phyloP scores from a whole-genome alignment of 64 coral and sea anemone species.

The Cladopsammia gracilis region DNA sequence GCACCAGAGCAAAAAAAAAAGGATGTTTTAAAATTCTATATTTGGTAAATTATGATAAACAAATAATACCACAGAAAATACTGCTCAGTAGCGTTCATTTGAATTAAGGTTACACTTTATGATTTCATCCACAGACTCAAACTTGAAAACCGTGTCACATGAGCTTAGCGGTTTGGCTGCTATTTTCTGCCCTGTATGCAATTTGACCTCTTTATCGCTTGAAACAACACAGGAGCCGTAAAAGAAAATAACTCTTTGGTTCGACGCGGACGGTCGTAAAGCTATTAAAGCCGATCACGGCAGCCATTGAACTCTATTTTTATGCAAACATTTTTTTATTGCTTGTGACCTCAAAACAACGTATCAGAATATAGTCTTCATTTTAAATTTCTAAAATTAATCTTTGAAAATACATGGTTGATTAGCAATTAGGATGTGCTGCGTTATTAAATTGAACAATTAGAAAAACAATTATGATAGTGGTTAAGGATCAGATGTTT shows the following conservation, averaged over 20 bases:
- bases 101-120: not conserved
- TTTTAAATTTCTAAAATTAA: not conserved
- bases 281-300: no score
- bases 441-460: not conserved
- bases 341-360: not conserved
- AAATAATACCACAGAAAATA: no score
- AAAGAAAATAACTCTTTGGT: constrained; percentile 7
- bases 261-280: no score
- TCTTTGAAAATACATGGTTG: not conserved
- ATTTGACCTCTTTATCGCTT: constrained; percentile 23
- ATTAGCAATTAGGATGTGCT: not conserved
- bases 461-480: not conserved
- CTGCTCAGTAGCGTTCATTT: no score
- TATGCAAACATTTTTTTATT: not conserved
- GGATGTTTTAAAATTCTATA: not conserved
- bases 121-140: not conserved
- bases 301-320: no score
- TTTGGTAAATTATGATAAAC: no score
- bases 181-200: not conserved
- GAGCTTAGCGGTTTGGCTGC: no score
- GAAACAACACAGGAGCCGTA: constrained; percentile 18
- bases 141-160: not conserved
- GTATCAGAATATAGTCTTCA: no score
- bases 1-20: not conserved
- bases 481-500: not conserved